Base-by-base conservation (phyloP, 1,140 invertebrate genomes). In the Bombus terrestris region DNA sequence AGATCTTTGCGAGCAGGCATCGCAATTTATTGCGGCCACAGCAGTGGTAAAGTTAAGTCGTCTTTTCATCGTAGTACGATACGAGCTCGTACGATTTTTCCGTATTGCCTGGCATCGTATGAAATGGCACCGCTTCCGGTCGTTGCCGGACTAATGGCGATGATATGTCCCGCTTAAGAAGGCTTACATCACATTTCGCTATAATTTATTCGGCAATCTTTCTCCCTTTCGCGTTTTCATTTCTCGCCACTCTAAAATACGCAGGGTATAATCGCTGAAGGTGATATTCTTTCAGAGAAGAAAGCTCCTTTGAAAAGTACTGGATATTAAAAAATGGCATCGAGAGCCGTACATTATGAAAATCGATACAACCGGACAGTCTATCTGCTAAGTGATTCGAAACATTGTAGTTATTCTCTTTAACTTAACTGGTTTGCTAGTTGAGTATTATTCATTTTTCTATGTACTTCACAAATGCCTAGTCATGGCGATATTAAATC, bases 21-120 rank as follows among this genome's bases (percentile, higher is more conserved):
- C 78, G 76, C 76, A 85, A 88, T 88, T 88, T 88, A 85, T 85
- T 78, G 75, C 53, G 59, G 43, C 53, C 73, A 66, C 74, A 64
- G 43, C 69, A 43, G 69, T 72, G 41, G 59, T 62, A 25, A 39
- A 84, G 79, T 88, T 88, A 85, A 84, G 41, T 75, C 41, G 25
- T 32, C 57, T 25, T 88, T 72, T 85, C 64, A 88, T 82, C 71
- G 71, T 37, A n/a, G 22, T 22, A 10, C 25, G 62, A 28, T n/a
- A 37, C 47, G 37, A 43, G 25, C 22, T 74, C 57, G 69, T 41
- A 47, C 72, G 69, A 82, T 75, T 62, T 82, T 64, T 64, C 57
- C 53, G 47, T 57, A 59, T 81, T 43, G 28, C 69, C 5, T n/a
- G 28, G n/a, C 15, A 43, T n/a, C 37, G 13, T 25, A 39, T 64